Conservation (phyloP, 2,888 invertebrate species). For the Drosophila hawaiiensis region DNA sequence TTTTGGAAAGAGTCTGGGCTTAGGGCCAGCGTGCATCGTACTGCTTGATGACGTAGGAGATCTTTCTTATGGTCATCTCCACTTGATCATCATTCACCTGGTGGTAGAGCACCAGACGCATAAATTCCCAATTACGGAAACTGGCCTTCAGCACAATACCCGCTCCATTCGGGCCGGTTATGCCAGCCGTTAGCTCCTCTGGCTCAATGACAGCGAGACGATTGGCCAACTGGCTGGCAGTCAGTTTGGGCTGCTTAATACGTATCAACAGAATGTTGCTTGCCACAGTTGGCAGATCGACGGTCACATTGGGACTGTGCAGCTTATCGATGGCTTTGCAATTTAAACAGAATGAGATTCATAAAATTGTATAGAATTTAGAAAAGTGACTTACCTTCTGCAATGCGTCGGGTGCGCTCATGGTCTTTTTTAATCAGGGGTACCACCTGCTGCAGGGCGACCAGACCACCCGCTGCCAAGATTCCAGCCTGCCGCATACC, state of each 20-base stretch:
- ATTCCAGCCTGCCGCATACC: slow-evolving; percentile 97
- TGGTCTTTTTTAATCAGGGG: slow-evolving; percentile 92
- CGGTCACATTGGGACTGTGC: slow-evolving; percentile 87
- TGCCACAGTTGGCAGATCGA: slow-evolving; percentile 88
- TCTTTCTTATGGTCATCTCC: slow-evolving; percentile 89
- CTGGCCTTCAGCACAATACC: slow-evolving; percentile 87
- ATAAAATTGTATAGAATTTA: not conserved
- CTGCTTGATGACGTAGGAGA: slow-evolving; percentile 89
- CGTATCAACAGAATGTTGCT: slow-evolving; percentile 92
- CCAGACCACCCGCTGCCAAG: slow-evolving; percentile 94
- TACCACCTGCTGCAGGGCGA: slow-evolving; percentile 92
- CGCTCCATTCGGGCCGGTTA: slow-evolving; percentile 82
- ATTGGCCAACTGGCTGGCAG: slow-evolving; percentile 87
- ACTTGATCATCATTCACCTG: slow-evolving; percentile 90
- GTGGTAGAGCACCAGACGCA: slow-evolving; percentile 90
- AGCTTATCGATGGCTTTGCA: slow-evolving; percentile 87
- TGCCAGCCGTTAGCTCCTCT: slow-evolving; percentile 86
- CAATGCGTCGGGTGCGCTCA: slow-evolving; percentile 88
- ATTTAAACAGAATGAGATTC: not conserved
- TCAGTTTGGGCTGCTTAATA: slow-evolving; percentile 86
- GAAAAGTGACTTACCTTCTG: slow-evolving; percentile 86
- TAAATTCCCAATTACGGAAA: slow-evolving; percentile 87
- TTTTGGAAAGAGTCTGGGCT: not conserved
- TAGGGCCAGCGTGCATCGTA: slow-evolving; percentile 84
- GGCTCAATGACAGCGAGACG: slow-evolving; percentile 86